These are phyloP conservation scores for Morone chrysops DNA, from an alignment of 2,113 vertebrate species.

Conservation along the genomic window DNA sequence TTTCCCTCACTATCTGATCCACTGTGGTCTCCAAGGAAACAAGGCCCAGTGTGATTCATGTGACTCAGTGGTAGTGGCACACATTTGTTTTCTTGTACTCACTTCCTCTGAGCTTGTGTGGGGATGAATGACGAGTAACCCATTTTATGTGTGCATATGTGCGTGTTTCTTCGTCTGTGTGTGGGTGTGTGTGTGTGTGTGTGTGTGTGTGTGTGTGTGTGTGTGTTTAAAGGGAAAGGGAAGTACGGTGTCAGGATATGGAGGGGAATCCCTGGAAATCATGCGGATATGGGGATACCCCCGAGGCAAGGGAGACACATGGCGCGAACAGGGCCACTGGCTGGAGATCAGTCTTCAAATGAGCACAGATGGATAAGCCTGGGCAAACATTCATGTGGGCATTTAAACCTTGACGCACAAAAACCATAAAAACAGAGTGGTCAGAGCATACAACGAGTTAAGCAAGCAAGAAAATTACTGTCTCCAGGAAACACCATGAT, in stretches of 20 bases:
- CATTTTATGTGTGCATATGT: neutral
- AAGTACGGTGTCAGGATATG: constrained; percentile 34
- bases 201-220: neutral
- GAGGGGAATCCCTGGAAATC: constrained; percentile 67
- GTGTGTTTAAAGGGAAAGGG: constrained; percentile 25
- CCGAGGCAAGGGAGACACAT: constrained; percentile 17
- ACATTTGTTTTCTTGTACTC: constrained; percentile 42
- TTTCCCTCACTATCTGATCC: constrained; percentile 37
- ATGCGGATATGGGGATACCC: constrained; percentile 48
- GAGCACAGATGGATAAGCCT: constrained; percentile 43
- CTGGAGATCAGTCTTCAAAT: constrained; percentile 26
- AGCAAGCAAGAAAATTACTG: neutral
- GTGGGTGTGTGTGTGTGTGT: neutral
- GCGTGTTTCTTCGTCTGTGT: neutral
- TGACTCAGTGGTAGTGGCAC: constrained; percentile 41
- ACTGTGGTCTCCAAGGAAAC: constrained; percentile 73
- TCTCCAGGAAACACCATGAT: constrained; percentile 52
- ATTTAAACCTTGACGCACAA: constrained; percentile 19
- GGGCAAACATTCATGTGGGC: constrained; percentile 34
- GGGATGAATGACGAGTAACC: constrained; percentile 36
- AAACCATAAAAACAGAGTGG: constrained; percentile 9
- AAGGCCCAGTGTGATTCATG: constrained; percentile 43
- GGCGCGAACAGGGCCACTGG: constrained; percentile 18
- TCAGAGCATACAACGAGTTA: neutral
- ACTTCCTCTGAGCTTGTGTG: constrained; percentile 45